A percentile compares a stretch with the other conserved stretches of the same genome.
Conservation (phyloP, 2,113 vertebrate species). For the Hyperoodon ampullatus region DNA sequence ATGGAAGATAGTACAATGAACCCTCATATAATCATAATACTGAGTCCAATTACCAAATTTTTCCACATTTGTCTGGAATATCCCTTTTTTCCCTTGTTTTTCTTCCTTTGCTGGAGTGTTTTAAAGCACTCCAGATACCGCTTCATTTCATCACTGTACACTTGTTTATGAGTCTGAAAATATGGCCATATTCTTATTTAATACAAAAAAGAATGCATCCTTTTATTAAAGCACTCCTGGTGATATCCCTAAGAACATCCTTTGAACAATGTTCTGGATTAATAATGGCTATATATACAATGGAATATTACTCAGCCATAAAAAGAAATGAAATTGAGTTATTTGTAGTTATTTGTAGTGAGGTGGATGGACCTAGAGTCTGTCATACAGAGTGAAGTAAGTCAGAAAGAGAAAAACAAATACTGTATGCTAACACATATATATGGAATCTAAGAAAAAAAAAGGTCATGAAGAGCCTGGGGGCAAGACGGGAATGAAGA, state of each 20-base stretch:
- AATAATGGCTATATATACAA: neutral
- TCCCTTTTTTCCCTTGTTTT: neutral
- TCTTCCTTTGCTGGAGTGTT: neutral
- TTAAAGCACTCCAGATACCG: neutral
- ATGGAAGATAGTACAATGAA: neutral
- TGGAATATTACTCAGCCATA: too few species aligned
- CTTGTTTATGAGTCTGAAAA: neutral
- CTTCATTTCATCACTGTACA: neutral
- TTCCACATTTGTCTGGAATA: neutral
- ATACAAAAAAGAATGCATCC: neutral
- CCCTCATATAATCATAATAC: neutral
- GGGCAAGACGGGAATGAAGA: too few species aligned
- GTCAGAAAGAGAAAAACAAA: too few species aligned
- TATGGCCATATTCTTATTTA: neutral
- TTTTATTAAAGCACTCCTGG: neutral
- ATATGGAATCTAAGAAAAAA: too few species aligned
- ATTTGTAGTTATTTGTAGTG: too few species aligned
- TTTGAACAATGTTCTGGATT: neutral
- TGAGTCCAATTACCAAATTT: neutral
- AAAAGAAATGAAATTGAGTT: too few species aligned
- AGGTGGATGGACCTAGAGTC: too few species aligned
- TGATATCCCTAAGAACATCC: neutral
- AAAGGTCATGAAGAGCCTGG: too few species aligned
- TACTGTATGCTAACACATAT: too few species aligned
- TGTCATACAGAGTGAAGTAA: too few species aligned